Percentiles rank a stretch among this genome's conserved stretches.
Conservation (phyloP, 2,797 vertebrate species). For the Glyptemys insculpta region DNA sequence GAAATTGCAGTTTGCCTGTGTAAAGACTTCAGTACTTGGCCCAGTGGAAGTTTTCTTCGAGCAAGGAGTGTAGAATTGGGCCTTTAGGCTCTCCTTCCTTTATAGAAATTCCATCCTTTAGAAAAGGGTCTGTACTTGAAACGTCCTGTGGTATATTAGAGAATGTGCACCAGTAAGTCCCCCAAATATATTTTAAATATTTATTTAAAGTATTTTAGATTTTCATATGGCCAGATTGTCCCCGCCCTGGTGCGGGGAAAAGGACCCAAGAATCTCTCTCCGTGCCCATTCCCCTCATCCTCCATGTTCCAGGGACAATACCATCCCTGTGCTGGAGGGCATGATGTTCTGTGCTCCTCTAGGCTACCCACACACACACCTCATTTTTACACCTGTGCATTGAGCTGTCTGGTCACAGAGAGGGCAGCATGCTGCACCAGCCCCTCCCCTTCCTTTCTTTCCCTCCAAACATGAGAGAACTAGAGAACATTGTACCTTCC, state of each 20-base stretch:
- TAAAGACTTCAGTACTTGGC: not conserved
- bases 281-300: not conserved
- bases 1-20: not conserved
- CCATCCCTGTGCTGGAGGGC: not conserved
- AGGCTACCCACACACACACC: not conserved
- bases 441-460: not conserved
- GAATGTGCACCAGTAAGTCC: not conserved
- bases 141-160: rapidly evolving
- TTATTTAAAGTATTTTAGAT: not conserved
- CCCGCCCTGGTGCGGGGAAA: not conserved
- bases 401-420: not conserved
- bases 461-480: not conserved
- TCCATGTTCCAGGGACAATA: not conserved
- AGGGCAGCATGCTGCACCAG: not conserved
- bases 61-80: not conserved
- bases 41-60: not conserved
- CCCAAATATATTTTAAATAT: not conserved
- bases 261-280: not conserved
- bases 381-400: not conserved
- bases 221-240: not conserved
- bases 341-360: not conserved
- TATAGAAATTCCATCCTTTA: not conserved
- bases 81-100: not conserved
- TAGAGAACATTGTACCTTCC: not conserved
- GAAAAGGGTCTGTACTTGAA: not conserved